Percentiles rank a stretch among this genome's conserved stretches.
phyloP scores from a whole-genome alignment of 2,113 vertebrate genomes.

The Notothenia coriiceps region DNA sequence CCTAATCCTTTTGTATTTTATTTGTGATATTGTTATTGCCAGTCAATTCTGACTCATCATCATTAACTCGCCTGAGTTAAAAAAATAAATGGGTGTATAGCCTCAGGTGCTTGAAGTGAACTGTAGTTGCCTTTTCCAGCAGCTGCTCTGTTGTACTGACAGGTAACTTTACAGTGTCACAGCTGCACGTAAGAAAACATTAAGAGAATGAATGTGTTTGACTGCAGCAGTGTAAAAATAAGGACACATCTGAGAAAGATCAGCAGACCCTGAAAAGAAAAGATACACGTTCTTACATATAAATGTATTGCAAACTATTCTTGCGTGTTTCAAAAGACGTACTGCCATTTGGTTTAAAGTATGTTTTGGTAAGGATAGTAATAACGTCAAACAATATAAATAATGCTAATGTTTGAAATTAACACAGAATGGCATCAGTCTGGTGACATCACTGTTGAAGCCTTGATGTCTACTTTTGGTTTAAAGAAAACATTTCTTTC shows the following conservation, averaged over 20 bases:
- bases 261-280: background rate
- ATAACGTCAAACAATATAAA: background rate
- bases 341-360: background rate
- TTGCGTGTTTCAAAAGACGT: background rate
- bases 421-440: no score
- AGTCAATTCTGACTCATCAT: conserved; percentile 30
- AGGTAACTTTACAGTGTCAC: background rate
- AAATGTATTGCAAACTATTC: background rate
- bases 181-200: background rate
- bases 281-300: background rate
- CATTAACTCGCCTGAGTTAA: conserved; percentile 19
- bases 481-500: background rate
- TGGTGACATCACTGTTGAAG: background rate
- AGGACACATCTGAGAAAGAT: background rate
- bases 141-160: no score
- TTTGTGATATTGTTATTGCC: background rate
- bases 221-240: background rate
- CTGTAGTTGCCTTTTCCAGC: background rate
- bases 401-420: background rate
- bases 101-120: conserved; percentile 18
- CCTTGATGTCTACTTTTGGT: background rate
- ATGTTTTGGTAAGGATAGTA: background rate
- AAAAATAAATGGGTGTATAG: conserved; percentile 10
- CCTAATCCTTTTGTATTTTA: background rate
- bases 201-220: background rate